phyloP scores from a whole-genome alignment of 2,113 vertebrate species.

The Scortum barcoo region DNA sequence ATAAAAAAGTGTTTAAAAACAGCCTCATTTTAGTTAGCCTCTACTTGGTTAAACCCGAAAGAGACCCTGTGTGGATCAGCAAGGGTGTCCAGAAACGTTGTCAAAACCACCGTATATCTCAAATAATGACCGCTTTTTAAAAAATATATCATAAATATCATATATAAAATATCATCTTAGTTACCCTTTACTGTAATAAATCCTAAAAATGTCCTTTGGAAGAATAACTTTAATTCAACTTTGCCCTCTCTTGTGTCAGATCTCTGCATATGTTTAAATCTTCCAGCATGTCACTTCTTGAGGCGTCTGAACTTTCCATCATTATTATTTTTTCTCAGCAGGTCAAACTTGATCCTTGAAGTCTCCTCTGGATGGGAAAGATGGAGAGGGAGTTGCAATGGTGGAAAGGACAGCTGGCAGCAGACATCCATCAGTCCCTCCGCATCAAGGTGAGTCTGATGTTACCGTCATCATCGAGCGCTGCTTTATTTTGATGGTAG shows the following conservation, averaged over 20 bases:
- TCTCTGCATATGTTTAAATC: background rate
- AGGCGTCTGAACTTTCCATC: constrained; percentile 33
- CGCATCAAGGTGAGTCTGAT: constrained; percentile 87
- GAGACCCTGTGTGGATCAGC: too few relatives aligned
- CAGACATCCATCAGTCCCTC: constrained; percentile 88
- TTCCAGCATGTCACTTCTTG: background rate
- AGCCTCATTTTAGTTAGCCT: background rate
- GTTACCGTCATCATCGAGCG: background rate
- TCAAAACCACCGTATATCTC: too few relatives aligned
- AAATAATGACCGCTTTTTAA: too few relatives aligned
- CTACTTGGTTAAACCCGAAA: background rate
- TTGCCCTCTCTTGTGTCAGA: background rate
- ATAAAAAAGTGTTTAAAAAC: background rate
- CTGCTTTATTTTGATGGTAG: background rate
- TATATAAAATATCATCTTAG: too few relatives aligned
- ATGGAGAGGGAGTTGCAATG: constrained; percentile 88
- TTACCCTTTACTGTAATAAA: too few relatives aligned
- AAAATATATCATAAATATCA: too few relatives aligned
- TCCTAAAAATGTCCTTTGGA: background rate
- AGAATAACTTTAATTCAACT: background rate
- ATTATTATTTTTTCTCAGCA: too few relatives aligned
- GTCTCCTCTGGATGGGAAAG: constrained; percentile 78
- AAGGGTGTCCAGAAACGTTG: too few relatives aligned
- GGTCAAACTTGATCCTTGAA: constrained; percentile 70
- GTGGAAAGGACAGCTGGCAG: constrained; percentile 90